phyloP scores from a whole-genome alignment of 2,113 vertebrate genomes.

The Leptodactylus fuscus region DNA sequence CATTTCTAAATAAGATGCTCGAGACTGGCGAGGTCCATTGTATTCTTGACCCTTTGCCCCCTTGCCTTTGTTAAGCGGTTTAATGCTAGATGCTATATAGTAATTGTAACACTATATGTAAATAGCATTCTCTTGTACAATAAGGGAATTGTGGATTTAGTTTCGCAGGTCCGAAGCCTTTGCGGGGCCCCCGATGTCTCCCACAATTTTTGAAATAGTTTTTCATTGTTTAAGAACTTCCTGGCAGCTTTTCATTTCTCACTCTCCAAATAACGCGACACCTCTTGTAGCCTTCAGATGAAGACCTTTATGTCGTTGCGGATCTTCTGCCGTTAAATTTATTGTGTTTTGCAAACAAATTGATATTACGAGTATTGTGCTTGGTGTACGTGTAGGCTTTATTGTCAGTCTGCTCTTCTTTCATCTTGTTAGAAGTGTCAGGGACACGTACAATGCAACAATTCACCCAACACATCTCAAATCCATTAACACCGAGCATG shows the following conservation, averaged over 20 bases:
- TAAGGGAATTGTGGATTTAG: neutral
- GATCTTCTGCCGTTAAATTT: neutral
- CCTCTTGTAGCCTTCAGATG: no score
- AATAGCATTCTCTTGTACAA: neutral
- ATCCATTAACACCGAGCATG: neutral
- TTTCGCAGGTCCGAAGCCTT: neutral
- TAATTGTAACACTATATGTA: neutral
- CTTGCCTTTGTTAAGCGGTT: neutral
- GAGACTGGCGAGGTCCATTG: neutral
- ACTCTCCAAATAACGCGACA: no score
- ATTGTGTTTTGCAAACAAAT: neutral
- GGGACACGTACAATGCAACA: neutral
- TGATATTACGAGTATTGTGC: neutral
- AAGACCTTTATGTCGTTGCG: neutral
- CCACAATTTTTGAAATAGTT: no score
- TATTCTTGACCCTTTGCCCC: neutral
- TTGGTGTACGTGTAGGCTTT: neutral
- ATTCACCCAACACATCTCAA: neutral
- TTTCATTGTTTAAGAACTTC: no score
- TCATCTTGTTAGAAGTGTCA: neutral
- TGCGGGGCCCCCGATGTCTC: no score
- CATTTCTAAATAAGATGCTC: neutral
- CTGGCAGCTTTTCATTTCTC: no score
- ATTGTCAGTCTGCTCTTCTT: neutral
- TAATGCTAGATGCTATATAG: neutral